Evolutionary conservation across 2,113 vertebrate species (phyloP).

Genomic region (Bubo bubo): DNA sequence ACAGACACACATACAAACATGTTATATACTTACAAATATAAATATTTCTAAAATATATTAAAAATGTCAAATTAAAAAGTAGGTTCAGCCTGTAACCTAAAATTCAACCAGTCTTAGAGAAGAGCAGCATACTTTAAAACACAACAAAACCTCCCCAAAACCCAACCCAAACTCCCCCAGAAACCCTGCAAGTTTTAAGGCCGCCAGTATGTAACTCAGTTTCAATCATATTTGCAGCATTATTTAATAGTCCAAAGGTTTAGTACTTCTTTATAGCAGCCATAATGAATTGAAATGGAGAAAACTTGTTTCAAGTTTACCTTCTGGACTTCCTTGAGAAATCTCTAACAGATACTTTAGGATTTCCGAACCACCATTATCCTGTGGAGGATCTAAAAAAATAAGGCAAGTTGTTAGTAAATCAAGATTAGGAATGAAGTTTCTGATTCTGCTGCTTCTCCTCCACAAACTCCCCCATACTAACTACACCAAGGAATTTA

Average conservation of each 20-base stretch:
- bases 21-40: background rate
- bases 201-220: background rate
- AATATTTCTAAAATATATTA: background rate
- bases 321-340: conserved; percentile 90
- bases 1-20: background rate
- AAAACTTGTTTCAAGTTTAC: conserved; percentile 62
- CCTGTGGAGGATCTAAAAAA: conserved; percentile 89
- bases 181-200: background rate
- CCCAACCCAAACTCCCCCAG: background rate
- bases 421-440: background rate
- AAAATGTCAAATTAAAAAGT: background rate
- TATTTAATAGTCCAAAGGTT: background rate
- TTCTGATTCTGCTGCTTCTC: background rate
- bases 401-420: background rate
- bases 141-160: background rate
- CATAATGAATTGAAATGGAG: background rate
- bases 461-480: background rate
- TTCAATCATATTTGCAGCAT: background rate
- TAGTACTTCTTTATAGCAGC: background rate
- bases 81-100: background rate
- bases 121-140: background rate
- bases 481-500: background rate
- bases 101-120: background rate
- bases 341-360: conserved; percentile 92
- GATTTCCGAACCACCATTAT: conserved; percentile 93